Base-by-base conservation (phyloP, 2,888 invertebrate species). In the Agrypnus murinus region DNA sequence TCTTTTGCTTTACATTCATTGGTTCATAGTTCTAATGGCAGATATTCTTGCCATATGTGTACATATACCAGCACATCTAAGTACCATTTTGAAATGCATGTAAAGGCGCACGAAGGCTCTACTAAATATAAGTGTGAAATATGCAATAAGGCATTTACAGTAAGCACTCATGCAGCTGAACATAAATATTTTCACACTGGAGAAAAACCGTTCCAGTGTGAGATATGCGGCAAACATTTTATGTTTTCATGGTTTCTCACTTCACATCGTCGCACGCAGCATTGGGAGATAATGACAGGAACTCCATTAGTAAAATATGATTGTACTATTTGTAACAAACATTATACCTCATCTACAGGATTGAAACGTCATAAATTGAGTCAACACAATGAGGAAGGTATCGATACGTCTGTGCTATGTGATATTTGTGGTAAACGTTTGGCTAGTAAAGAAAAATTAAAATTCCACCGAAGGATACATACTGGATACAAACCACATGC, bases 401-500 rank as follows among this genome's bases (percentile, higher is more conserved):
- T 36, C 80, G 12, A 88, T 87, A 73, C 83, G 87, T 86, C 38
- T 82, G 81, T 55, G 59, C 82, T 89, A 0, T 90, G 90, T 71
- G 89, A 90, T 67, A 82, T 87, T 4, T 90, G 90, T 68, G 89
- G 89, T 0, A 89, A 90, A 73, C 84, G 87, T 0, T 79, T 89
- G 2, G 84, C 86, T 0, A 87, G 84, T 50, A 83, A 82, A 14
- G 88, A 87, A 71, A 89, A 88, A 64, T 78, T 90, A 36, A 87
- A 87, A 65, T 85, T 87, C 19, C 84, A 84, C 69, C 75, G 80
- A 1, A 81, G 78, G 10, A 80, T 82, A 10, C 88, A 88, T 66
- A 87, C 86, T 0, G 82, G 87, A 10, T 85, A 83, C 40, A 82
- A 82, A 50, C 81, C 82, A 12, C 84, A 84, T 72, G 80, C 88